Percentiles rank a stretch among this genome's conserved stretches.
Conservation (phyloP, 2,113 vertebrate genomes). For the Cygnus buccinator region DNA sequence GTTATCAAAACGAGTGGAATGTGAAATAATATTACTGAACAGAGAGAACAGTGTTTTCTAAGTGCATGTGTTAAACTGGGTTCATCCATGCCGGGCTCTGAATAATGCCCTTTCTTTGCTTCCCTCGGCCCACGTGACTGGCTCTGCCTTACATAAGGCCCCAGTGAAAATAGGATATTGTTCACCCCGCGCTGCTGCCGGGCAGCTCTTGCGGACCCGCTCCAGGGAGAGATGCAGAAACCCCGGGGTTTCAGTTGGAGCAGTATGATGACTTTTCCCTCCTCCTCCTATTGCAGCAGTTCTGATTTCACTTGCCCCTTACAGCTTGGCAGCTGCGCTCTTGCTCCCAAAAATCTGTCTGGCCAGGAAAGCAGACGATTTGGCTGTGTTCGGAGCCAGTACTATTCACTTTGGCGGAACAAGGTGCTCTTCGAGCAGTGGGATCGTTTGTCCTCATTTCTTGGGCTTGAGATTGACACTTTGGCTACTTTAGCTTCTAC, state of each 20-base stretch:
- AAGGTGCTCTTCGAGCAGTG: not conserved
- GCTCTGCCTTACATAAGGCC: conserved; percentile 61
- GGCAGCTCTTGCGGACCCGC: not conserved
- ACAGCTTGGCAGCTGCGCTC: not conserved
- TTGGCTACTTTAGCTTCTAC: not conserved
- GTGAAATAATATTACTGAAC: conserved; percentile 74
- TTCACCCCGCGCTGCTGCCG: not conserved
- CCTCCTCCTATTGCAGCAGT: not conserved
- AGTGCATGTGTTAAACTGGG: conserved; percentile 59
- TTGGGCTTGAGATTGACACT: not conserved
- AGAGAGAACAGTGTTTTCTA: conserved; percentile 77
- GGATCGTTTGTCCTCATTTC: not conserved
- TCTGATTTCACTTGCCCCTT: not conserved
- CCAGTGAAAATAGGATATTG: conserved; percentile 69
- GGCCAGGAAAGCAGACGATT: not conserved
- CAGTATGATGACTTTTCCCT: not conserved
- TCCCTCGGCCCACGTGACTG: conserved; percentile 68
- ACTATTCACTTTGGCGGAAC: not conserved
- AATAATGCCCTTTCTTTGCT: conserved; percentile 73
- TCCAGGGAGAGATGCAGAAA: not conserved
- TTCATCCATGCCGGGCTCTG: conserved; percentile 61
- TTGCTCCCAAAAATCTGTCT: not conserved
- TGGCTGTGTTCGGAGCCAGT: not conserved
- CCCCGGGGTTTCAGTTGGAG: not conserved
- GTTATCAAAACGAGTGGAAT: conserved; percentile 80